Evolutionary conservation across 2,888 invertebrate genomes (phyloP).

Genomic region (Nasonovia ribisnigri): DNA sequence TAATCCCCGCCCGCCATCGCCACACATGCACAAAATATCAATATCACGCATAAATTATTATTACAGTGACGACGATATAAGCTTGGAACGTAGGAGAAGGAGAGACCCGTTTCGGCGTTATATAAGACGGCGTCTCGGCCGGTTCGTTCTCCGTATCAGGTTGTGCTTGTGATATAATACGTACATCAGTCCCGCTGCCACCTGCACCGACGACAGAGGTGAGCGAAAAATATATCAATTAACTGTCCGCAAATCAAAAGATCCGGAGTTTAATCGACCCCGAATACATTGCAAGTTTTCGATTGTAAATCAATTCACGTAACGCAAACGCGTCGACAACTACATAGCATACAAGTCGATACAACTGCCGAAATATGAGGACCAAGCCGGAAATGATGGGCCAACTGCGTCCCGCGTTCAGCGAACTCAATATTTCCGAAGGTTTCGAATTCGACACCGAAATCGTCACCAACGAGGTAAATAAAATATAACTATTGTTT

Average conservation of each 20-base stretch:
- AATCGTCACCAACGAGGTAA: conserved; percentile 63
- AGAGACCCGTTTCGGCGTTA: conserved; percentile 57
- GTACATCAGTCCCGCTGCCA: neutral
- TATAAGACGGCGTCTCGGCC: conserved; percentile 49
- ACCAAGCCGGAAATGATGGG: conserved; percentile 67
- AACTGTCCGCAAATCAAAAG: neutral
- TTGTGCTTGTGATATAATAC: neutral
- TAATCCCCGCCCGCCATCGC: conserved; percentile 9
- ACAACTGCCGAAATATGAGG: conserved; percentile 58
- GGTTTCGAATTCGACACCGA: conserved; percentile 65
- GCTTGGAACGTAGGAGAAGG: conserved; percentile 32
- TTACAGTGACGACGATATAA: neutral
- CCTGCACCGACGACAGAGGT: neutral
- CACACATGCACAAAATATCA: neutral
- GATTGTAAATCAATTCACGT: neutral
- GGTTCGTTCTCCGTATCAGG: conserved; percentile 34
- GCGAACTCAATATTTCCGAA: conserved; percentile 66
- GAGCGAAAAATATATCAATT: neutral
- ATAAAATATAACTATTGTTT: neutral
- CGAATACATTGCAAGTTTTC: neutral
- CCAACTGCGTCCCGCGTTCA: conserved; percentile 66
- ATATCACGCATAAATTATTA: conserved; percentile 42
- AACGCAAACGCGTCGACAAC: neutral
- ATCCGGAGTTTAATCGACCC: neutral
- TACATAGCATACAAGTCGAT: no score